phyloP scores from a whole-genome alignment of 2,113 vertebrate genomes.

The Cheilinus undulatus region DNA sequence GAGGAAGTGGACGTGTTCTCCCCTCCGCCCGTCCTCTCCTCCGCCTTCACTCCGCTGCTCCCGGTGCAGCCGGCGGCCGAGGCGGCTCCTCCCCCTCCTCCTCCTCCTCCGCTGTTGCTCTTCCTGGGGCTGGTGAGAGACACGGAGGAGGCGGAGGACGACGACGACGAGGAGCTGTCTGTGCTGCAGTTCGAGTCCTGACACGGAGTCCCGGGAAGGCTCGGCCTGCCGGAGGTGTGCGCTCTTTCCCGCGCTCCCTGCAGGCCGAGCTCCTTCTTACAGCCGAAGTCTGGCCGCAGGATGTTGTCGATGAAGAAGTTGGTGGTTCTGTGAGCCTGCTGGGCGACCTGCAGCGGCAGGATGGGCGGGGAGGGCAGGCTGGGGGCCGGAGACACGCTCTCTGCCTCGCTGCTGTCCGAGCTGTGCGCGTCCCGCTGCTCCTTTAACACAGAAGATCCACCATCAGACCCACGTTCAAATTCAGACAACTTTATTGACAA shows the following conservation, averaged over 20 bases:
- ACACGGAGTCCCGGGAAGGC: slow-evolving; percentile 79
- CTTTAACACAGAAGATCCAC: no score
- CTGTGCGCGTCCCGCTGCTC: slow-evolving; percentile 74
- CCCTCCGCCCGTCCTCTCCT: slow-evolving; percentile 75
- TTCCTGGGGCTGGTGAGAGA: slow-evolving; percentile 60
- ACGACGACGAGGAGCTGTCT: slow-evolving; percentile 84
- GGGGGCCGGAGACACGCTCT: slow-evolving; percentile 83
- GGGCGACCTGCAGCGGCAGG: slow-evolving; percentile 80
- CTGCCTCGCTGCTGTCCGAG: slow-evolving; percentile 83
- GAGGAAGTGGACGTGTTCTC: slow-evolving; percentile 83
- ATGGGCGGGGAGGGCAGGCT: slow-evolving; percentile 78
- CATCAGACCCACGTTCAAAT: no score
- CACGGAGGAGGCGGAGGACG: slow-evolving; percentile 61
- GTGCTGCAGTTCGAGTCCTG: slow-evolving; percentile 85
- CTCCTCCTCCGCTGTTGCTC: slow-evolving; percentile 39
- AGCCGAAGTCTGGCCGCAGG: slow-evolving; percentile 91
- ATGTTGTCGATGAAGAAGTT: slow-evolving; percentile 97
- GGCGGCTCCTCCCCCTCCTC: no score
- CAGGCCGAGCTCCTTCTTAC: slow-evolving; percentile 84
- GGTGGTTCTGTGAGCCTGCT: slow-evolving; percentile 87
- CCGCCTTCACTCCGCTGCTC: slow-evolving; percentile 64
- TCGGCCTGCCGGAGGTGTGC: slow-evolving; percentile 79
- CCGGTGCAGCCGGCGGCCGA: slow-evolving; percentile 6
- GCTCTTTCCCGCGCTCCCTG: slow-evolving; percentile 79
- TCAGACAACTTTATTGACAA: no score